Conservation (phyloP, 2,113 vertebrate species). For the Ceyx melanurus region DNA sequence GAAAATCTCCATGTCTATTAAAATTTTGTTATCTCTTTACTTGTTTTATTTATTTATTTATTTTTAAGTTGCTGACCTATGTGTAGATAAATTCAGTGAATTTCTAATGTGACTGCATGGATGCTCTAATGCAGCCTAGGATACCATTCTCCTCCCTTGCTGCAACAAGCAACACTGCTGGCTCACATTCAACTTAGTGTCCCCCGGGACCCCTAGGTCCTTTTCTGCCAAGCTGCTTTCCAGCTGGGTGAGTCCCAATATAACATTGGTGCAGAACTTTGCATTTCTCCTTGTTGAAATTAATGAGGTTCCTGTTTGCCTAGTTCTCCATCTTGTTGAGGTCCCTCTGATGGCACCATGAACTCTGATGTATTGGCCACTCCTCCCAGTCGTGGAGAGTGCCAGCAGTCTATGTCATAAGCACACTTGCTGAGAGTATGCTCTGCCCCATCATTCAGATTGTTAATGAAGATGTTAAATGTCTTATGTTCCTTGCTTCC, state of each 20-base stretch:
- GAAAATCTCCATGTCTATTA: background rate
- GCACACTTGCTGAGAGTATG: background rate
- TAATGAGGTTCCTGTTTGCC: background rate
- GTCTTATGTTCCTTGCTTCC: background rate
- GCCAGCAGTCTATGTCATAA: background rate
- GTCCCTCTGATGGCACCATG: background rate
- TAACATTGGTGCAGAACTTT: background rate
- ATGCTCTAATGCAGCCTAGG: background rate
- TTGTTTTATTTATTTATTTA: background rate
- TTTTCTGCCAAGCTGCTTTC: conserved; percentile 6
- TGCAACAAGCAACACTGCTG: background rate
- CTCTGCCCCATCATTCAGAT: background rate
- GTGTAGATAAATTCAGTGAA: background rate
- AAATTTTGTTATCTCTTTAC: background rate
- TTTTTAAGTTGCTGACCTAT: background rate
- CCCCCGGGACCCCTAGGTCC: background rate
- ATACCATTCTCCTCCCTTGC: background rate
- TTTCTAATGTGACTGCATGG: background rate
- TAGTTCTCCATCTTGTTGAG: background rate
- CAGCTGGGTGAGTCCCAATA: background rate
- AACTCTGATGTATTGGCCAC: background rate
- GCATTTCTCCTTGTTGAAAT: background rate
- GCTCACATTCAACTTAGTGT: background rate
- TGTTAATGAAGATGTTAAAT: background rate
- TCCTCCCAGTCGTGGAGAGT: background rate